Evolutionary conservation across 2,113 vertebrate species (phyloP).

Genomic region (Alces alces): DNA sequence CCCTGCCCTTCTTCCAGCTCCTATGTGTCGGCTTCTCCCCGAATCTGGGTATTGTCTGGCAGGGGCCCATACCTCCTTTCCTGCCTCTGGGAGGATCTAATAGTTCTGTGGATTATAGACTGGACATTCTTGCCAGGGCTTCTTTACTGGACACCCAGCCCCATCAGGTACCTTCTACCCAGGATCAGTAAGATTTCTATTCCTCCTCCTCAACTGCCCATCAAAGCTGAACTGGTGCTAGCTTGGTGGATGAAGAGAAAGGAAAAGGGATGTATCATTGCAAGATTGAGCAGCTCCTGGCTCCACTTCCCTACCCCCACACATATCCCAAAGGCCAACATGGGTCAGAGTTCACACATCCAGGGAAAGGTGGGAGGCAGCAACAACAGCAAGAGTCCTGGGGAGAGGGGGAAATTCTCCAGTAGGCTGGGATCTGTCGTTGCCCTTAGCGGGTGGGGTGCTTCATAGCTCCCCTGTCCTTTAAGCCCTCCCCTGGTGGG

Average conservation of each 20-base stretch:
- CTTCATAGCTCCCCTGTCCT: background rate
- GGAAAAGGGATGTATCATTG: background rate
- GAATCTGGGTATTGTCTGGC: background rate
- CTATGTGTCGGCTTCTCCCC: background rate
- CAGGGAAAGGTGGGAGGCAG: background rate
- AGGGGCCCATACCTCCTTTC: background rate
- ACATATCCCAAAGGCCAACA: slow-evolving; percentile 6
- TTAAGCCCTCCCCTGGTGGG: background rate
- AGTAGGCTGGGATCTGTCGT: background rate
- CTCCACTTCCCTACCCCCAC: background rate
- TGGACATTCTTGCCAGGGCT: background rate
- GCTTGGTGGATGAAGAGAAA: background rate
- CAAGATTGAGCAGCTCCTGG: background rate
- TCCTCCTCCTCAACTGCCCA: background rate
- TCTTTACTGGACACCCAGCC: background rate
- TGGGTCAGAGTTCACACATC: slow-evolving; percentile 37
- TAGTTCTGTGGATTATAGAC: background rate
- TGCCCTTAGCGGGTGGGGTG: background rate
- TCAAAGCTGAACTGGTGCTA: background rate
- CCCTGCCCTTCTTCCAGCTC: background rate
- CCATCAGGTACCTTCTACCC: background rate
- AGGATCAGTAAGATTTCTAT: background rate
- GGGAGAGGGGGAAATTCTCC: background rate
- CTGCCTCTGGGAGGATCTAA: background rate
- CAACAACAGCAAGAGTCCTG: slow-evolving; percentile 12